Evolutionary conservation across 2,113 vertebrate species (phyloP).

Genomic region (Panthera uncia): DNA sequence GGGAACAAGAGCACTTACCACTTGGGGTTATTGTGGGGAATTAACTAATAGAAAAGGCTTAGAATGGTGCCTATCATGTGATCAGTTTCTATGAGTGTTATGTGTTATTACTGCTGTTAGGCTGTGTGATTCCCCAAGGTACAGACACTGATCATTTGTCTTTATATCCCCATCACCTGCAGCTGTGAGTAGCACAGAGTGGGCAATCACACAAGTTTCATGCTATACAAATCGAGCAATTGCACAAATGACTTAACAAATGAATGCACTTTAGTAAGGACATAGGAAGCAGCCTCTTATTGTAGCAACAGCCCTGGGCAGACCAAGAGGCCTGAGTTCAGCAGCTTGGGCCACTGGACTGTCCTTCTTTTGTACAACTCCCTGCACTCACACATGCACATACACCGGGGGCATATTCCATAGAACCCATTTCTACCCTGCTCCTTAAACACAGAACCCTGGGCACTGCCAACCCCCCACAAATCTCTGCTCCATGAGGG

Average conservation of each 20-base stretch:
- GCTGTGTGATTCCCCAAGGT: background rate
- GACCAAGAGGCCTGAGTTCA: background rate
- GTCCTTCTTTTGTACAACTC: background rate
- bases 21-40: background rate
- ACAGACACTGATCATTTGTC: background rate
- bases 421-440: background rate
- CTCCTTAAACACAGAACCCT: background rate
- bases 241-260: background rate
- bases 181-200: background rate
- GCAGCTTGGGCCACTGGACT: too few species aligned
- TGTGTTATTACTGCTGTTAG: too few species aligned
- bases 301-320: background rate
- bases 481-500: background rate
- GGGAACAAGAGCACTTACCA: too few species aligned
- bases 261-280: background rate
- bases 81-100: too few species aligned
- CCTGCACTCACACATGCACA: background rate
- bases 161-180: background rate
- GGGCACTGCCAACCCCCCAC: too few species aligned
- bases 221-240: background rate
- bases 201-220: background rate
- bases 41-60: background rate
- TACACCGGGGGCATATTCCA: accelerated
- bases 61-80: background rate
- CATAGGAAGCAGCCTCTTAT: background rate